Base-by-base conservation (phyloP, 2,888 invertebrate genomes). In the Gerris lacustris region DNA sequence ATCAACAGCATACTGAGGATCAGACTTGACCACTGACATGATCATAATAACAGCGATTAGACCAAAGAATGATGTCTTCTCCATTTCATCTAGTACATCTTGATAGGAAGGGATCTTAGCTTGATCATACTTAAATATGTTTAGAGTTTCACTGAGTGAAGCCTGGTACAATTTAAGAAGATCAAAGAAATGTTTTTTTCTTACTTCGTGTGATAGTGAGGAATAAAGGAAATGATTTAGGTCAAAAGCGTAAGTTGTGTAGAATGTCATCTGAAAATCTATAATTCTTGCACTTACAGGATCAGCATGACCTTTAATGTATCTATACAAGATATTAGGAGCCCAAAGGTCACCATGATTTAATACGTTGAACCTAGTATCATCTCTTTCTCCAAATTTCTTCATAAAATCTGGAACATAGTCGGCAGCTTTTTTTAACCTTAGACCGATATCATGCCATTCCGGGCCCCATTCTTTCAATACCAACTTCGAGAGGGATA, bases 261-360 rank as follows among this genome's bases (percentile, higher is more conserved):
- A 64, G 64, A 64, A 64, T 9, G 64, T 64, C 64, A 64, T 64
- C 17, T 64, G 64, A 64, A n/a, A 64, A 64, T 64, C 64, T 7
- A 64, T 64, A 9, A 64, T 7, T 64, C 64, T 64, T 18, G 17
- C 17, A 17, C 64, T 64, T 9, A 18, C 64, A n/a, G 64, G 64
- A 6, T 18, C 18, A 9, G 7, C 17, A 9, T 64, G 17, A 9
- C 31, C 31, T 64, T 31, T n/a, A 9, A n/a, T 18, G 31, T 64
- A 64, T 31, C 31, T 64, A 31, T n/a, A 64, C 64, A 64, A 9
- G 17, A 64, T 64, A 64, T 64, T 64, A 18, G 64, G 64, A 4
- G 64, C 11, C 64, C 64, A 64, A 9, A 64, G 18, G 17, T 64
- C 64, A n/a, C 64, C 64, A 18, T 64, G 64, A 64, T 17, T n/a